Base-by-base conservation (phyloP, 2,113 vertebrate species). In the Callipepla squamata region DNA sequence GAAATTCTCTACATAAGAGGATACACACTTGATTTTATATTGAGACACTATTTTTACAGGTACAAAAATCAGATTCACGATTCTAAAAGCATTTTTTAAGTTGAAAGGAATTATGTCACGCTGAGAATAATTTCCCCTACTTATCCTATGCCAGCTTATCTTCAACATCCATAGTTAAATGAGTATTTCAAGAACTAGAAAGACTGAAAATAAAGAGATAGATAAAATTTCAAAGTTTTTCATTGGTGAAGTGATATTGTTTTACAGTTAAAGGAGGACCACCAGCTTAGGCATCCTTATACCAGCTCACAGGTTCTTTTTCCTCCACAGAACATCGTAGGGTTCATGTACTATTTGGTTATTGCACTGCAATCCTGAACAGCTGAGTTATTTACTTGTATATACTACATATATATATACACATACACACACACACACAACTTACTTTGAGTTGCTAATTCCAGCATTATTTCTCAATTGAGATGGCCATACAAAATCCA, bases 381-480 rank as follows among this genome's bases (percentile, higher is more conserved):
- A 21, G 4, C 0, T 26, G 9, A 2, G 0, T 1, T 4, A 40
- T 40, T 40, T 40, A 12, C 12, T 40, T 40, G 13, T 40, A 40
- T 40, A 40, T 40, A 40, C 40, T 40, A 40, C 40, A 11, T 40
- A 40, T 5, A 40, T 40, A 40, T 40, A 11, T 8, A 36, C 36
- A 36, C 36, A 36, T 7, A 36, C 36, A 40, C 11, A 40, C 40
- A 40, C 40, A 40, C 40, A 40, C 12, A 40, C 40, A 19, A 51
- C 57, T 85, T 82, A 7, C 10, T 51, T 51, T 74, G 4, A 57
- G 16, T 40, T 7, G 8, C 10, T 67, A 34, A 25, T 67, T 74
- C 63, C 34, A 66, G 6, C 4, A 11, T 13, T 62, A 40, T 61
- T 94, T 89, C 25, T n/a, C 3, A 86, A 72, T 28, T n/a, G 25